A percentile compares a stretch with the other conserved stretches of the same genome.
Evolutionary conservation across 2,888 invertebrate species (phyloP).

Genomic region (Pseudolycoriella hygida): DNA sequence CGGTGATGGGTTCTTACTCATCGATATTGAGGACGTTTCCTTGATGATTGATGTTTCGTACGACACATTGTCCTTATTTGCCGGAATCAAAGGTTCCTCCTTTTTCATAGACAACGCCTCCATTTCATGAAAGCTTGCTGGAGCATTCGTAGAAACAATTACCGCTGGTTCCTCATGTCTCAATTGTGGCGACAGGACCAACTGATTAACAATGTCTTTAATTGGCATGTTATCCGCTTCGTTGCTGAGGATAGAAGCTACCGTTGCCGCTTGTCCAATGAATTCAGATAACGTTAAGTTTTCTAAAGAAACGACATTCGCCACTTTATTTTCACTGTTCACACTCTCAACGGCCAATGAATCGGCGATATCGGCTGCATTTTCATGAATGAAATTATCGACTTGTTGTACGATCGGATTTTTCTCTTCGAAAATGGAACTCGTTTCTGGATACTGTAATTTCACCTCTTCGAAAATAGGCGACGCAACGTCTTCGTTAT

Average conservation of each 20-base stretch:
- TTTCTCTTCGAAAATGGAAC: neutral
- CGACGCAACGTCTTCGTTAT: neutral
- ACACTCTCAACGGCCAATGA: conserved; percentile 7
- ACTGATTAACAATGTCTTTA: neutral
- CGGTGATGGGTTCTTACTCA: neutral
- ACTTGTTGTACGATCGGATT: conserved; percentile 1
- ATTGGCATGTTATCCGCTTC: conserved; percentile 1
- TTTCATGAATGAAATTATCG: conserved; percentile 6
- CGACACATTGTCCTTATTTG: conserved; percentile 4
- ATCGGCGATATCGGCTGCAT: conserved; percentile 7
- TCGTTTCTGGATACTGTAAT: neutral
- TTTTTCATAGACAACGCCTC: conserved; percentile 6
- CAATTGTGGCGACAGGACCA: neutral
- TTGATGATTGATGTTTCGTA: conserved; percentile 9
- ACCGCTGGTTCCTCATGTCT: conserved; percentile 1
- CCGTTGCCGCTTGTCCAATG: conserved; percentile 25
- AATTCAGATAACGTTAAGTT: conserved; percentile 24
- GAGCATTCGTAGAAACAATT: neutral
- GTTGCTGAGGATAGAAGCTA: conserved; percentile 21
- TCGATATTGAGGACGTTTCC: conserved; percentile 9
- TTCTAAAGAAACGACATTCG: conserved; percentile 17
- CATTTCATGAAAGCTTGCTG: conserved; percentile 6
- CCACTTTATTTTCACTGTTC: conserved; percentile 17
- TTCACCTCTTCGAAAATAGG: neutral
- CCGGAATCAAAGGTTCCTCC: neutral